Evolutionary conservation across 1,140 invertebrate genomes (phyloP), one percentile per base, ranked within the genome.

Genomic region (Aphaenogaster ashmeadi): DNA sequence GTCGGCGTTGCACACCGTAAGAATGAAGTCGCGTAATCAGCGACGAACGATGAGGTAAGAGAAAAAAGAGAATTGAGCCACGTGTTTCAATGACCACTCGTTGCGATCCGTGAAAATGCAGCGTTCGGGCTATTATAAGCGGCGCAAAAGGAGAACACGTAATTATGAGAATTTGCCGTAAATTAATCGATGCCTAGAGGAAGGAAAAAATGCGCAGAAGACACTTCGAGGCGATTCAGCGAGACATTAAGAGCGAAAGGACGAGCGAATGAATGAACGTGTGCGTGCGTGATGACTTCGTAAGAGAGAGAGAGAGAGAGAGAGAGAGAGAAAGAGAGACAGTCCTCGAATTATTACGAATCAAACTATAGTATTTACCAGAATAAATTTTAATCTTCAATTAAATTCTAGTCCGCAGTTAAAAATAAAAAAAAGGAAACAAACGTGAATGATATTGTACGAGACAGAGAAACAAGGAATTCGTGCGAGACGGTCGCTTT

Each of bases 321-420:
- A 85, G 58, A 80, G 86, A 90, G 86, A 90, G 91, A 71, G 88
- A 91, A 75, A 91, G 66, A 91, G 83, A 89, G 86, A 85, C 88
- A 84, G 89, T 93, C 91, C 92, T 94, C 92, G 92, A 94, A 84
- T 84, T 93, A 93, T 93, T 94, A 93, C 85, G 91, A 95, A 95
- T 94, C 94, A 95, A 95, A 94, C 92, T 94, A 56, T 75, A 94
- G 93, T 94, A 94, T 94, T 94, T 94, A 95, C 91, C 94, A 93
- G 93, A 94, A 94, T 94, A 94, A 95, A 94, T 94, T 94, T 94
- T 95, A 94, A 94, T 94, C 93, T 94, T 92, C 91, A 88, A 94
- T 94, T 94, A 94, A 95, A 94, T 94, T 95, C 94, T 95, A 95
- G 94, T 95, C 94, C 89, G 92, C 94, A 93, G 91, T 94, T 93